Conservation (phyloP, 2,113 vertebrate genomes). For the Garra rufa region DNA sequence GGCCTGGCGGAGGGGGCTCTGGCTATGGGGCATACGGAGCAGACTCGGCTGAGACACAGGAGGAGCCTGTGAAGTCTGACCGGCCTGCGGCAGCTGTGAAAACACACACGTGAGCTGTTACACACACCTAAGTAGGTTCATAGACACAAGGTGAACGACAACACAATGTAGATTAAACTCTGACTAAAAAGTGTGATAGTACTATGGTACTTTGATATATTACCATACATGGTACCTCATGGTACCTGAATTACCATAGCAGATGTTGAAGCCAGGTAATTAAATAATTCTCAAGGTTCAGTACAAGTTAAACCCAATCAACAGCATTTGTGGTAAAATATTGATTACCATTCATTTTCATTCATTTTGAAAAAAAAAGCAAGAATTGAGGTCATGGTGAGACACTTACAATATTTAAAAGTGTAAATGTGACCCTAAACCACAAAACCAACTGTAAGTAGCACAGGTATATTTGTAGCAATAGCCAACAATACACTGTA, state of each 20-base stretch:
- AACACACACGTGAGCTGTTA: slow-evolving; percentile 14
- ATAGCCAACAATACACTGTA: too few relatives aligned
- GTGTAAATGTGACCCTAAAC: too few relatives aligned
- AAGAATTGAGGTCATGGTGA: background rate
- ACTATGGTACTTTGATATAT: background rate
- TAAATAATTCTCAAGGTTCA: background rate
- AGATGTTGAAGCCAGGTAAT: background rate
- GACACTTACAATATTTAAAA: background rate
- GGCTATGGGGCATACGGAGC: slow-evolving; percentile 94
- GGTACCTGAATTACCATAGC: background rate
- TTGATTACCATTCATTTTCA: background rate
- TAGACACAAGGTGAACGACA: background rate
- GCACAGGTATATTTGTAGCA: too few relatives aligned
- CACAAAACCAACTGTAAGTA: too few relatives aligned
- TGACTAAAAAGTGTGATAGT: too few relatives aligned
- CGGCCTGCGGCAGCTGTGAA: slow-evolving; percentile 85
- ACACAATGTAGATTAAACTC: background rate
- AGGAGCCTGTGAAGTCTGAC: slow-evolving; percentile 86
- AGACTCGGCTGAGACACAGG: slow-evolving; percentile 88
- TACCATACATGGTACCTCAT: background rate
- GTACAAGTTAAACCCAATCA: background rate
- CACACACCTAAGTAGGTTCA: background rate
- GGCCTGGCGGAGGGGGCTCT: slow-evolving; percentile 90
- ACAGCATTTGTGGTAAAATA: background rate
- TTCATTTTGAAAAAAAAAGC: too few relatives aligned